These are phyloP conservation scores for Pseudomugil gertrudae DNA, from an alignment of 2,797 vertebrate genomes.

Conservation along the genomic window DNA sequence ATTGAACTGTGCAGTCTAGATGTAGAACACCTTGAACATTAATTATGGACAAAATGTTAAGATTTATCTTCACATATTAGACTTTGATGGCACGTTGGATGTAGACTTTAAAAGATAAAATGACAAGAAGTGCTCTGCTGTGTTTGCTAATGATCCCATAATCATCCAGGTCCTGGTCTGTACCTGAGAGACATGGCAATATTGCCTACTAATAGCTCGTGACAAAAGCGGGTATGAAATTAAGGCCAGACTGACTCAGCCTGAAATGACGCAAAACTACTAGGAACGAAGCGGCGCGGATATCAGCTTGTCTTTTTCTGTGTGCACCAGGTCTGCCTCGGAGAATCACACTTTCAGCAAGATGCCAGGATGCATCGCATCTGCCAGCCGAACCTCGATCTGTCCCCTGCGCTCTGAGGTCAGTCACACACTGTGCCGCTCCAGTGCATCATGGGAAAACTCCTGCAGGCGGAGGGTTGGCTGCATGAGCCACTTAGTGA, in stretches of 20 bases:
- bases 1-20: slow-evolving; percentile 63
- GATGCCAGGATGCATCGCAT: slow-evolving; percentile 72
- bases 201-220: slow-evolving; percentile 37
- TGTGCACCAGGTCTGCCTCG: slow-evolving; percentile 50
- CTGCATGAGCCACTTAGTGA: slow-evolving; percentile 59
- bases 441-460: slow-evolving; percentile 72
- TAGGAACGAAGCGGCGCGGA: slow-evolving; percentile 26
- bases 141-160: slow-evolving; percentile 55
- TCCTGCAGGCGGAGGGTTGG: slow-evolving; percentile 51
- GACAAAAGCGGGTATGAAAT: slow-evolving; percentile 34
- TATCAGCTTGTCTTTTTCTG: slow-evolving; percentile 23
- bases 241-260: slow-evolving; percentile 44
- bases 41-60: slow-evolving; percentile 47
- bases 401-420: slow-evolving; percentile 56
- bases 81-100: slow-evolving; percentile 61
- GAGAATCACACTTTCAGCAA: slow-evolving; percentile 75
- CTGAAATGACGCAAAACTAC: slow-evolving; percentile 42
- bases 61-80: slow-evolving; percentile 63
- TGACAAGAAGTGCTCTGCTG: slow-evolving; percentile 50
- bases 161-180: slow-evolving; percentile 42
- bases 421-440: slow-evolving; percentile 69
- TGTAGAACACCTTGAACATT: slow-evolving; percentile 57
- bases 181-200: slow-evolving; percentile 31
- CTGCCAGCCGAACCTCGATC: slow-evolving; percentile 65
- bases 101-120: slow-evolving; percentile 51